Base-by-base conservation (phyloP, 2,113 vertebrate genomes). In the Actenoides hombroni region DNA sequence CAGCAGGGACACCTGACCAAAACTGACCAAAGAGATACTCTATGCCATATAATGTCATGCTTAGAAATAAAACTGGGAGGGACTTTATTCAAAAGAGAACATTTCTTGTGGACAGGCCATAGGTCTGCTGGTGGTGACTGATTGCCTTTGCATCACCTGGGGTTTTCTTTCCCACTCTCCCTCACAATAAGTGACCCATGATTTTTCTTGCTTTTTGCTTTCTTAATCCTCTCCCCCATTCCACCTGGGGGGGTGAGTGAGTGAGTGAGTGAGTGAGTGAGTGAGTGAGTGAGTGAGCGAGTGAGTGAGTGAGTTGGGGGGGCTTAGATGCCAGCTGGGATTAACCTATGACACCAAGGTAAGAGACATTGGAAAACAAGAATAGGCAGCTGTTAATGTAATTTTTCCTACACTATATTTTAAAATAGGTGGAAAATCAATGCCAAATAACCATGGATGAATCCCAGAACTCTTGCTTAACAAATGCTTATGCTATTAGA, bases 231-330 rank as follows among this genome's bases (percentile, higher is more conserved):
- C 5, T 65, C 5, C 20, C 3, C 5, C 2, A 9, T 69, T 87
- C 1, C 0, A n/a, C 39, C 33, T 28, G 23, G 17, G 3, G 6
- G 2, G 11, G 9, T n/a, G 8, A 23, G 24, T 0, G 0, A 35
- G 59, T 63, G 51, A 65, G 21, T 75, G 24, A 0, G n/a, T n/a
- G 0, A 35, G 59, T 63, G 51, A 65, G 21, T 70, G 0, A 35
- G 59, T 63, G 51, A 65, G 21, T 70, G n/a, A n/a, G 9, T n/a
- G 8, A 23, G 24, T 0, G 0, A 35, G 59, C 59, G 8, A 23
- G 24, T 0, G 0, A 35, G 59, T 63, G 0, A 35, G 59, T 63
- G 51, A 65, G 21, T 70, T 1, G 0, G 7, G 28, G 9, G 3
- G 14, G 19, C 5, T 79, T 42, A 24, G 6, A 13, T 8, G 29